Evolutionary conservation across 2,888 invertebrate species (phyloP), one percentile per base, ranked within the genome.

Genomic region (Willowsia nigromaculata): DNA sequence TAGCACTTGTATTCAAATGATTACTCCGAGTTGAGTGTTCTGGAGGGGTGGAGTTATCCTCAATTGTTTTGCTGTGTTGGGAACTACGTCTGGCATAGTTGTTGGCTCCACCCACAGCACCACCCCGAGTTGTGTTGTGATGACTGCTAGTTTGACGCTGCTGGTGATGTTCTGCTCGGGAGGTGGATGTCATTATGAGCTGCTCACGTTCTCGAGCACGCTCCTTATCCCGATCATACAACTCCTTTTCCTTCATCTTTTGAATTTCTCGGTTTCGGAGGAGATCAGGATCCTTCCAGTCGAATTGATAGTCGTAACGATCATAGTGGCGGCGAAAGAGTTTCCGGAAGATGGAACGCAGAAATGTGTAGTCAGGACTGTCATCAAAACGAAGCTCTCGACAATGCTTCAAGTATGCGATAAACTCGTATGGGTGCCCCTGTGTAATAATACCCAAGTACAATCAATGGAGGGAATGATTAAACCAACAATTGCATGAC

Each of bases 281-380:
- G 9, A 90, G 84, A 15, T 76, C 82, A 5, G 83, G 87, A 37
- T 90, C 97, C 94, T 99, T 99, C 99, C 99, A 99, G 94, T 99
- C 99, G 94, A 99, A 99, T 83, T 99, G 98, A 94, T 99, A 99
- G 95, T 99, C 99, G 94, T 99, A 99, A 81, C 98, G 98, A 94
- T 98, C 99, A 89, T 98, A 98, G 94, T 99, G 97, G 93, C 97
- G 96, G 94, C 98, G 98, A 95, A 99, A 99, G 88, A 99, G 95
- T 91, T 97, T 97, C 91, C 99, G 96, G 95, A 99, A 99, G 93
- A 99, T 95, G 94, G 99, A 98, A 91, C 99, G 96, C 92, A 99
- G 95, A 94, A 98, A 98, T 93, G 97, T 96, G 94, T 99, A 99
- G 94, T 99, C 99, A 0, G 99, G 99, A 93, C 97, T 96, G 94